phyloP scores from a whole-genome alignment of 2,113 vertebrate species.

The Nesospiza acunhae region DNA sequence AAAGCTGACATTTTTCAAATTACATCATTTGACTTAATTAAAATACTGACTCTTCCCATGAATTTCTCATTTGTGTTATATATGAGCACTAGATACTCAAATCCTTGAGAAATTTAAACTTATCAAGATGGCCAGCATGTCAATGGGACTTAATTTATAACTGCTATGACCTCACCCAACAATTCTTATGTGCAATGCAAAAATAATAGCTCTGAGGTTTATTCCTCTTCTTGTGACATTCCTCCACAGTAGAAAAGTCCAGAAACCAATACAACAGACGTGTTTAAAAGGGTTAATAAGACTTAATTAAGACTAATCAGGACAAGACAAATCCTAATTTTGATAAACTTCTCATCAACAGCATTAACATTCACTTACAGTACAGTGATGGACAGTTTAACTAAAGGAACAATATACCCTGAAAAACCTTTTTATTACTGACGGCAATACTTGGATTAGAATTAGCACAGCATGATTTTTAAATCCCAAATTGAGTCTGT shows the following conservation, averaged over 20 bases:
- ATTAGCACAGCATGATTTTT: slow-evolving; percentile 54
- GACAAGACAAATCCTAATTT: not conserved
- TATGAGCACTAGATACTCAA: not conserved
- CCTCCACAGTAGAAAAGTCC: not conserved
- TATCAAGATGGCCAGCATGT: not conserved
- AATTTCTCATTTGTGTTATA: not conserved
- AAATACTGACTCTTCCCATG: not conserved
- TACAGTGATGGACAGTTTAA: not conserved
- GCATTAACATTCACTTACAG: not conserved
- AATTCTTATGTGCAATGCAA: not conserved
- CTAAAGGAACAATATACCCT: not conserved
- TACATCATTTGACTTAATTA: not conserved
- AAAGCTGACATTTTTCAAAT: not conserved
- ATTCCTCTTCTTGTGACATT: not conserved
- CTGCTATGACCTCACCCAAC: not conserved
- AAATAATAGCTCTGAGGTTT: slow-evolving; percentile 5
- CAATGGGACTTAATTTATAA: not conserved
- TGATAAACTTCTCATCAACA: not conserved
- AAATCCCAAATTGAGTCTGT: slow-evolving; percentile 25
- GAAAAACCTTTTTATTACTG: slow-evolving; percentile 40
- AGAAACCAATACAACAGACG: not conserved
- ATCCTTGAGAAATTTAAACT: not conserved
- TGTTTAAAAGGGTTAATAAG: not conserved
- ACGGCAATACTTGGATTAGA: slow-evolving; percentile 33
- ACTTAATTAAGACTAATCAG: not conserved